Base-by-base conservation (phyloP, 2,797 vertebrate genomes). In the Pipistrellus pygmaeus region DNA sequence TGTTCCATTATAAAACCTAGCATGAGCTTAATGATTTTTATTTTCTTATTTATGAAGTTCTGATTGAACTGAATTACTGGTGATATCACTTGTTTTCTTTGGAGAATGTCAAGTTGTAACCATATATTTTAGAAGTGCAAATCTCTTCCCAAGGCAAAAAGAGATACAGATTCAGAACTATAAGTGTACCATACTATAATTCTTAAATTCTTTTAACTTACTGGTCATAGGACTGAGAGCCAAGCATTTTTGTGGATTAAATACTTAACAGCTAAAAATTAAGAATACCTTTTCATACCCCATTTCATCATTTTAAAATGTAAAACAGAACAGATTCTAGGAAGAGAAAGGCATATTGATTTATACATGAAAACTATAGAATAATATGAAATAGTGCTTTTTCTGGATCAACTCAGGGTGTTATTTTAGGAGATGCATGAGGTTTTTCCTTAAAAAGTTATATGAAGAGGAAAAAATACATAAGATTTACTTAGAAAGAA, bases 141-240 rank as follows among this genome's bases (percentile, higher is more conserved):
- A 55, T 95, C 41, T 95, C 30, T 91, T 83, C 23, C 20, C 88
- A 68, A 66, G 21, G 6, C 48, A 93, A 76, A 72, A 51, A 88
- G 32, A 92, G 23, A 90, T 75, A 85, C 44, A 62, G 57, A 88
- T 64, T 95, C 23, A 88, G 27, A 87, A 71, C 48, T 73, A 57
- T 51, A 93, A 75, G 60, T 90, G 83, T 48, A 35, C 30, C 35
- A 48, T 41, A 44, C 9, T 87, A 6, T 48, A 77, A 68, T 25
- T 71, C 68, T 83, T 46, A 72, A 94, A 55, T 84, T 95, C 23
- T 85, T 88, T 91, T 78, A 69, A 93, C 53, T 93, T 94, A 17
- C 53, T 81, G 41, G 35, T 84, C 35, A 84, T 27, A 80, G 25
- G 5, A 60, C 35, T 57, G n/a, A 51, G 6, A 89, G 46, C 72